Conservation (phyloP, 2,888 invertebrate genomes). For the Caenorhabditis sp. region DNA sequence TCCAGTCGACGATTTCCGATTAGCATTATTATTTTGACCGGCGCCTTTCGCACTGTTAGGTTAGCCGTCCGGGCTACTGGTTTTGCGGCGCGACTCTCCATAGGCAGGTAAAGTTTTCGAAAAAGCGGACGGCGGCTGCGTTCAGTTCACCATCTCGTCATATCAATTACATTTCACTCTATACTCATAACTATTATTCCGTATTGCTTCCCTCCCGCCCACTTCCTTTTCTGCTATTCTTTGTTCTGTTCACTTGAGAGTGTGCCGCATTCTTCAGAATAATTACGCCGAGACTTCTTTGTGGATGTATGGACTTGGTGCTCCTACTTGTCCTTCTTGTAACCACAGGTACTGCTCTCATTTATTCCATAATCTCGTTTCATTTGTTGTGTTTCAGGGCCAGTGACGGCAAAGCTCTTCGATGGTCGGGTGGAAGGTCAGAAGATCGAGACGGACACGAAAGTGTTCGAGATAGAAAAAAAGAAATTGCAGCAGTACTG, state of each 20-base stretch:
- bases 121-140: conserved; percentile 24
- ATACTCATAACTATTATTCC: conserved; percentile 41
- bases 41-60: conserved; percentile 52
- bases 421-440: conserved; percentile 34
- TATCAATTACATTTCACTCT: conserved; percentile 57
- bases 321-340: conserved; percentile 50
- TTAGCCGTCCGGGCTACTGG: conserved; percentile 44
- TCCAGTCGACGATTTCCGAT: conserved; percentile 46
- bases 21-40: conserved; percentile 54
- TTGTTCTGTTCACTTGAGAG: not conserved
- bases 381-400: conserved; percentile 17
- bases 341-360: conserved; percentile 32
- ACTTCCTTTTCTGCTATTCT: not conserved
- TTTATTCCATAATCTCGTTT: not conserved
- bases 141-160: conserved; percentile 42
- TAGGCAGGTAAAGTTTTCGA: conserved; percentile 52
- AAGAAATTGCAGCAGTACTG: conserved; percentile 65
- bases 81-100: conserved; percentile 40
- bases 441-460: conserved; percentile 47
- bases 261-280: conserved; percentile 21
- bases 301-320: conserved; percentile 59
- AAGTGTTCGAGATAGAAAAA: conserved; percentile 64
- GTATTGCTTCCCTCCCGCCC: not conserved
- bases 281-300: conserved; percentile 27
- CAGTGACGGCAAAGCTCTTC: conserved; percentile 33